Evolutionary conservation across 2,113 vertebrate genomes (phyloP), one percentile per base, ranked within the genome.

Genomic region (Brachypteracias leptosomus): DNA sequence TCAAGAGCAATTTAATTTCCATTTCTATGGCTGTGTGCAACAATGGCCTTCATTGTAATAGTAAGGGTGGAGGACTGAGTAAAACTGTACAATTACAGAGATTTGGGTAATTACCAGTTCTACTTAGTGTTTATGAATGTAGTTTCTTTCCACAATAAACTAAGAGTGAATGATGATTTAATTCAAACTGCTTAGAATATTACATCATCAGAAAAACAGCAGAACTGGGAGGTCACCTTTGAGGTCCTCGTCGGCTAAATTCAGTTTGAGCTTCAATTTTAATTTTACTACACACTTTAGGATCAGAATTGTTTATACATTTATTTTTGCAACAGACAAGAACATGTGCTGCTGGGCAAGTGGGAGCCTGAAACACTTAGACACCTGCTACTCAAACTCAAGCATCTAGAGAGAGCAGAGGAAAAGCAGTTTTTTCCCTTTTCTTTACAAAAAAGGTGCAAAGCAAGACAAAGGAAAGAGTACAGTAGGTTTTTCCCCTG

Each of bases 401-500:
- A 70, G 18, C 0, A 0, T 20, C 57, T 13, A 67, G 35, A 68
- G n/a, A 75, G 1, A 76, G 13, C 10, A 89, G 29, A 75, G 22
- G 49, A 86, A 74, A 20, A 54, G 10, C 5, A 7, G 4, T 11
- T 62, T 72, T 59, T 67, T 61, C 8, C 8, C 24, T 51, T 46
- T 73, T 55, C 22, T 21, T 80, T 55, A 13, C 19, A 61, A 54
- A 35, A 81, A 21, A 9, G 10, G 25, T 40, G 16, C 9, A 71
- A 91, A 74, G 16, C 24, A 77, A 87, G 16, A 5, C n/a, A 74
- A 62, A 73, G 44, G 7, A 88, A 75, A 46, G 25, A 61, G 3
- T 33, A 16, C 5, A 14, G 9, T 3, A 33, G 20, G 0, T 0
- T 11, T 10, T 31, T 62, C 52, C 9, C 25, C 47, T 68, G 5